Evolutionary conservation across 2,888 invertebrate species (phyloP).

Genomic region (Acronicta alni): DNA sequence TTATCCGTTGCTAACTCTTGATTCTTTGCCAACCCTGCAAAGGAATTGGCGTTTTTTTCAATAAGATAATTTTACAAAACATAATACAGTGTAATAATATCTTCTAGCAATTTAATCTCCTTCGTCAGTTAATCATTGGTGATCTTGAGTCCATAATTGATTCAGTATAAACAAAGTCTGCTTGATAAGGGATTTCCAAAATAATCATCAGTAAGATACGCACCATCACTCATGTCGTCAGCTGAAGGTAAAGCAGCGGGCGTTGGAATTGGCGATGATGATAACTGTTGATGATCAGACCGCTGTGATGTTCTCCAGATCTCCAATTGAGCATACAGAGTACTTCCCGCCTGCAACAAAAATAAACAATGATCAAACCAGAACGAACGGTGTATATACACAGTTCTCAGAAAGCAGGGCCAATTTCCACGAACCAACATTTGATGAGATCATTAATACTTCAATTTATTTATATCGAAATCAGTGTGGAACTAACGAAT

Average conservation of each 20-base stretch:
- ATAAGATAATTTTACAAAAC: constrained; percentile 30
- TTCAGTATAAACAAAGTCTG: background rate
- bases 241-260: constrained; percentile 84
- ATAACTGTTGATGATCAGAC: constrained; percentile 82
- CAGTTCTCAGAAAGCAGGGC: constrained; percentile 21
- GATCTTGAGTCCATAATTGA: too few species aligned
- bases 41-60: constrained; percentile 50
- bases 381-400: constrained; percentile 30
- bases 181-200: background rate
- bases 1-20: constrained; percentile 52
- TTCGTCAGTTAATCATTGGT: background rate
- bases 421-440: constrained; percentile 29
- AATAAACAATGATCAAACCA: constrained; percentile 42
- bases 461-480: constrained; percentile 33
- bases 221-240: constrained; percentile 93
- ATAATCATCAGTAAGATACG: constrained; percentile 58
- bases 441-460: constrained; percentile 15
- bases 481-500: constrained; percentile 14
- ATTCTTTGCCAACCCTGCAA: constrained; percentile 50
- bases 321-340: constrained; percentile 95
- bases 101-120: background rate
- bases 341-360: constrained; percentile 93
- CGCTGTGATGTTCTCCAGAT: constrained; percentile 91
- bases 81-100: background rate
- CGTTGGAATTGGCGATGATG: constrained; percentile 77